phyloP scores from a whole-genome alignment of 2,113 vertebrate genomes.

The Colinus virginianus region DNA sequence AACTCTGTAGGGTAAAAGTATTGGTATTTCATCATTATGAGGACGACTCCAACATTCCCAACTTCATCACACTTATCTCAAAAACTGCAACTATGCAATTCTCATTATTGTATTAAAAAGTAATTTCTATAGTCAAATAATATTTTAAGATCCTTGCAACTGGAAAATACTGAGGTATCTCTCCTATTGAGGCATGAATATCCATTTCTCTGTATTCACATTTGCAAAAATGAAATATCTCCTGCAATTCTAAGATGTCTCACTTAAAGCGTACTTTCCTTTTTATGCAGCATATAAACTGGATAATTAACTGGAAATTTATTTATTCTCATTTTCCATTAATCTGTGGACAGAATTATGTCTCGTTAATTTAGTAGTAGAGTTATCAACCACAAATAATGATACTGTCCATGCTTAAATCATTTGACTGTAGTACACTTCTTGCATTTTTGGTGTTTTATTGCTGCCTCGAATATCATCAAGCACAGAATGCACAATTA shows the following conservation, averaged over 20 bases:
- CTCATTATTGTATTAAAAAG: not conserved
- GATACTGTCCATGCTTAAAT: not conserved
- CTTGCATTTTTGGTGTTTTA: not conserved
- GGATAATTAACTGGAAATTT: not conserved
- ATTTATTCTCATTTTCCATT: not conserved
- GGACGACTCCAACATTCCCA: not conserved
- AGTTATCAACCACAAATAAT: not conserved
- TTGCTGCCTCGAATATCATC: not conserved
- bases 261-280: not conserved
- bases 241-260: not conserved
- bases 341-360: not conserved
- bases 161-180: not conserved
- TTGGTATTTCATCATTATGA: not conserved
- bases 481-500: not conserved
- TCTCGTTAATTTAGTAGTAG: not conserved
- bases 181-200: not conserved
- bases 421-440: not conserved
- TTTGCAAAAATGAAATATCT: not conserved
- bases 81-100: not conserved
- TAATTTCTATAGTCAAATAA: not conserved
- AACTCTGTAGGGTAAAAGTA: not conserved
- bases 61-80: not conserved
- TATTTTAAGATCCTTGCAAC: not conserved
- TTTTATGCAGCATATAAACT: not conserved
- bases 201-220: not conserved